A percentile compares a stretch with the other conserved stretches of the same genome.
phyloP scores from a whole-genome alignment of 2,113 vertebrate genomes.

The Cyanoramphus novaezelandiae region DNA sequence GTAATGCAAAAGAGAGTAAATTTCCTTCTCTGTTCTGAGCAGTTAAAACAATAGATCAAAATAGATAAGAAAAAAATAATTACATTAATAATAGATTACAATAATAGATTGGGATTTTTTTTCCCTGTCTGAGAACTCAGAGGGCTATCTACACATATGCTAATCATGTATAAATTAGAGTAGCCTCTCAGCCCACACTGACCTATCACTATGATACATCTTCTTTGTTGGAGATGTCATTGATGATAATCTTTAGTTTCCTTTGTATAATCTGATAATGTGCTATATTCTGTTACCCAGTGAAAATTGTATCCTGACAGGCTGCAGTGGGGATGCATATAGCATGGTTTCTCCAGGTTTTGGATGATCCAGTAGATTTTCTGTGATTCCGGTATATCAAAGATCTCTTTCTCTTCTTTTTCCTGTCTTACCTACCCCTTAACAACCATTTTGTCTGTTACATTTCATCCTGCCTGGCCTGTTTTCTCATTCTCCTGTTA shows the following conservation, averaged over 20 bases:
- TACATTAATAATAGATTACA: background rate
- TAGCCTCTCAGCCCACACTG: background rate
- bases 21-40: background rate
- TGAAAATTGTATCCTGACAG: background rate
- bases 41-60: background rate
- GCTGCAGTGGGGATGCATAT: background rate
- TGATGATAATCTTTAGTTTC: background rate
- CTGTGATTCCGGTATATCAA: background rate
- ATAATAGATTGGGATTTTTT: background rate
- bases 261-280: background rate
- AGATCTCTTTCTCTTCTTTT: background rate
- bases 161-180: background rate
- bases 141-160: background rate
- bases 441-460: background rate
- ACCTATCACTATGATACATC: background rate
- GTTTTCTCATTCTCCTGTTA: background rate
- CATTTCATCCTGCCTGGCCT: background rate
- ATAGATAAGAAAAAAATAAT: background rate
- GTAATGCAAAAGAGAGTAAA: background rate
- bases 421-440: background rate
- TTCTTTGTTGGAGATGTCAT: background rate
- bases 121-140: background rate
- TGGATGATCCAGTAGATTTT: background rate
- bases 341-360: background rate
- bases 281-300: background rate